Evolutionary conservation across 2,797 vertebrate genomes (phyloP).

Genomic region (Sebastes taczanowskii): DNA sequence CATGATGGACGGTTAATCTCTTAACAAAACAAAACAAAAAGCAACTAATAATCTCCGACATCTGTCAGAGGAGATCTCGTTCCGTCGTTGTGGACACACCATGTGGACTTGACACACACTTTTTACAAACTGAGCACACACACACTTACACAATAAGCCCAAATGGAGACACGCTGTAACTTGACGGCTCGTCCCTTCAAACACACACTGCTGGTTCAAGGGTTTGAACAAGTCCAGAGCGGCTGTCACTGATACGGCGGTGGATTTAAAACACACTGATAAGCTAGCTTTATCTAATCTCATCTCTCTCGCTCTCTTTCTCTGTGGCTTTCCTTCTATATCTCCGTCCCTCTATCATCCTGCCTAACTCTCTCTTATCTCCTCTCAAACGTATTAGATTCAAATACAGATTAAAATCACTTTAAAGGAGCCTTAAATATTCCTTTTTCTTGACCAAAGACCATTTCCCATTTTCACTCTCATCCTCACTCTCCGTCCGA

Average conservation of each 20-base stretch:
- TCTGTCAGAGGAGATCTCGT: not conserved
- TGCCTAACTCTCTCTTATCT: slow-evolving; percentile 13
- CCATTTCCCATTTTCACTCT: not conserved
- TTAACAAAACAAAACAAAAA: not conserved
- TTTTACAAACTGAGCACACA: not conserved
- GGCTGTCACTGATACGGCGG: slow-evolving; percentile 31
- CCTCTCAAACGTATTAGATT: slow-evolving; percentile 33
- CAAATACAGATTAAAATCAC: slow-evolving; percentile 37
- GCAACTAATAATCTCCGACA: not conserved
- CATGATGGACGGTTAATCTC: not conserved
- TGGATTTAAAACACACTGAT: slow-evolving; percentile 51
- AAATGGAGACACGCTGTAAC: slow-evolving; percentile 37
- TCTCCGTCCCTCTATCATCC: not conserved
- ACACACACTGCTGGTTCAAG: slow-evolving; percentile 28
- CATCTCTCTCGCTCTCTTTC: slow-evolving; percentile 14
- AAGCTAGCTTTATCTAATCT: slow-evolving; percentile 52
- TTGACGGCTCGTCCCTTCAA: slow-evolving; percentile 37
- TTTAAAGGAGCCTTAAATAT: slow-evolving; percentile 17
- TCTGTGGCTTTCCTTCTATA: not conserved
- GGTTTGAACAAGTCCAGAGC: slow-evolving; percentile 44
- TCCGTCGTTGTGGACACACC: not conserved
- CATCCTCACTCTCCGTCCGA: not conserved
- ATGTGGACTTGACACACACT: not conserved
- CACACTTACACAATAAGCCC: slow-evolving; percentile 9
- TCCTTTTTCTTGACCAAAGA: slow-evolving; percentile 4